Percentiles rank a stretch among this genome's conserved stretches.
phyloP scores from a whole-genome alignment of 2,113 vertebrate genomes.

The Oryzias melastigma region DNA sequence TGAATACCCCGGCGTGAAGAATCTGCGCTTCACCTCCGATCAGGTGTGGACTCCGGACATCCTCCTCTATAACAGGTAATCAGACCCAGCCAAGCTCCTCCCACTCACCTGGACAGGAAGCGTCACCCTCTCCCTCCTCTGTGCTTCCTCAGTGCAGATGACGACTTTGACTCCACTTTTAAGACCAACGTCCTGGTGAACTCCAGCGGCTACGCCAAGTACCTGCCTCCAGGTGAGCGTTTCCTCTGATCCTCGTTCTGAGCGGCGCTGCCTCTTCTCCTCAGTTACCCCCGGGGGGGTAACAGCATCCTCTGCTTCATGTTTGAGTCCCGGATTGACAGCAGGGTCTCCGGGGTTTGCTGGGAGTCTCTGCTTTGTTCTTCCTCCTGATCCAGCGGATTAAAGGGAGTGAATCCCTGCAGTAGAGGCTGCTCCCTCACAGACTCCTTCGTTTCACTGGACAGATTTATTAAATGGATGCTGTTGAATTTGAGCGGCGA shows the following conservation, averaged over 20 bases:
- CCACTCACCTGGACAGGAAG: neutral
- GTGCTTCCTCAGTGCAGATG: slow-evolving; percentile 77
- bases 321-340: slow-evolving; percentile 48
- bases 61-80: slow-evolving; percentile 83
- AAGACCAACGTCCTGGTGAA: slow-evolving; percentile 83
- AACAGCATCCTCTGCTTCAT: slow-evolving; percentile 34
- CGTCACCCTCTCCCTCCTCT: slow-evolving; percentile 39
- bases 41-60: slow-evolving; percentile 83
- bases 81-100: neutral
- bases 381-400: slow-evolving; percentile 38
- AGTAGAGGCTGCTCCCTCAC: slow-evolving; percentile 24
- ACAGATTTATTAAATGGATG: slow-evolving; percentile 65
- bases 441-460: slow-evolving; percentile 30
- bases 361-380: slow-evolving; percentile 34
- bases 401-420: slow-evolving; percentile 44
- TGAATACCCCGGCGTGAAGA: slow-evolving; percentile 80
- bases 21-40: slow-evolving; percentile 80
- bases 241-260: neutral
- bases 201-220: slow-evolving; percentile 81
- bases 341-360: slow-evolving; percentile 30
- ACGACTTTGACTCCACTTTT: slow-evolving; percentile 83
- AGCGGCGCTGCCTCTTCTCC: no score
- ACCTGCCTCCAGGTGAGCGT: slow-evolving; percentile 79
- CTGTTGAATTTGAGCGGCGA: slow-evolving; percentile 5
- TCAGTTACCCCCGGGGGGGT: neutral